phyloP scores from a whole-genome alignment of 2,113 vertebrate genomes.

The Catharus bicknelli region DNA sequence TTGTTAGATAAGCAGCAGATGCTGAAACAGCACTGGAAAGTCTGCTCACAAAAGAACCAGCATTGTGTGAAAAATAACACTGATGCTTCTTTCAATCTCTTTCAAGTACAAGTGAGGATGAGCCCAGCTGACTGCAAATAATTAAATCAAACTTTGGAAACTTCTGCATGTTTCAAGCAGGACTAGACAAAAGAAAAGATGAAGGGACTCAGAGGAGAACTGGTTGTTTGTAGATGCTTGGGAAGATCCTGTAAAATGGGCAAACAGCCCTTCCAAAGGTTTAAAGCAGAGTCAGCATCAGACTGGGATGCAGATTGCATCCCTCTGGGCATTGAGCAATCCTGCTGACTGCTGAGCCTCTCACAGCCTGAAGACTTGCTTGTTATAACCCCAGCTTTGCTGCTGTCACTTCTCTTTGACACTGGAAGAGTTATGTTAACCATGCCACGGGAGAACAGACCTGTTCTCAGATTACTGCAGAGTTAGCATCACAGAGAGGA shows the following conservation, averaged over 20 bases:
- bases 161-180: neutral
- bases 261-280: neutral
- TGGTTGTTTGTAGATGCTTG: neutral
- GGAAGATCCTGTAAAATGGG: neutral
- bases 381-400: neutral
- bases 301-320: neutral
- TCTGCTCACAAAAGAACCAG: neutral
- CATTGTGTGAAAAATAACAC: neutral
- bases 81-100: neutral
- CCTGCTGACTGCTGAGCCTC: neutral
- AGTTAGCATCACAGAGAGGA: neutral
- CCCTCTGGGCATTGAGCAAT: neutral
- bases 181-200: conserved; percentile 7
- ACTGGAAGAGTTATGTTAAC: neutral
- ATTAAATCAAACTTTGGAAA: neutral
- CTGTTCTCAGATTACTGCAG: neutral
- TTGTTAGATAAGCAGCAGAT: neutral
- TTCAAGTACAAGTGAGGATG: neutral
- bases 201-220: neutral
- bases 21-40: conserved; percentile 2
- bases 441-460: neutral
- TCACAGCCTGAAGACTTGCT: neutral
- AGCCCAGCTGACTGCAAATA: conserved; percentile 1
- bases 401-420: neutral
- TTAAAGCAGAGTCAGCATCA: neutral